phyloP scores from a whole-genome alignment of 2,113 vertebrate genomes.

The Lasiurus cinereus region DNA sequence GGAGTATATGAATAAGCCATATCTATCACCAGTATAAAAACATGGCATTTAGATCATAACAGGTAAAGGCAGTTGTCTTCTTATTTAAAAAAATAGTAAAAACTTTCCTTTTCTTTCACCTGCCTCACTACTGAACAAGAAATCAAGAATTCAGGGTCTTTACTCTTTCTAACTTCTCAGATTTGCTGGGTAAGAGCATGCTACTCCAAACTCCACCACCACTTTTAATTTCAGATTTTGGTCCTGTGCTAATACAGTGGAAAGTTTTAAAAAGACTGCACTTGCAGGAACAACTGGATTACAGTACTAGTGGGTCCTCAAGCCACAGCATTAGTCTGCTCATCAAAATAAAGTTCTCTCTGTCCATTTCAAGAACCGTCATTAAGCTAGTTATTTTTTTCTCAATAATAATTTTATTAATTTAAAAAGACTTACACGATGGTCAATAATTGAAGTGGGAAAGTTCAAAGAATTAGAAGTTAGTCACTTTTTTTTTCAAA shows the following conservation, averaged over 20 bases:
- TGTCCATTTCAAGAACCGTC: background rate
- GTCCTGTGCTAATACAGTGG: background rate
- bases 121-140: background rate
- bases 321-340: background rate
- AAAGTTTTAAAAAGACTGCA: background rate
- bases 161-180: background rate
- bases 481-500: background rate
- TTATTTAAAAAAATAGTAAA: background rate
- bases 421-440: background rate
- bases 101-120: background rate
- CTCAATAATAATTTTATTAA: background rate
- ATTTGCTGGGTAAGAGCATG: background rate
- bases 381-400: conserved; percentile 24
- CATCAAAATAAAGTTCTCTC: background rate
- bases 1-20: background rate
- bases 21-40: background rate
- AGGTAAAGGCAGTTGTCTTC: background rate
- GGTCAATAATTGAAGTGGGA: background rate
- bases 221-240: background rate
- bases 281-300: background rate
- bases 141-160: background rate
- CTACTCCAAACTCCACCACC: background rate
- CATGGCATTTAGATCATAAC: background rate
- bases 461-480: background rate
- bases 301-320: background rate